Evolutionary conservation across 2,113 vertebrate genomes (phyloP).

Genomic region (Chlorocebus sabaeus): DNA sequence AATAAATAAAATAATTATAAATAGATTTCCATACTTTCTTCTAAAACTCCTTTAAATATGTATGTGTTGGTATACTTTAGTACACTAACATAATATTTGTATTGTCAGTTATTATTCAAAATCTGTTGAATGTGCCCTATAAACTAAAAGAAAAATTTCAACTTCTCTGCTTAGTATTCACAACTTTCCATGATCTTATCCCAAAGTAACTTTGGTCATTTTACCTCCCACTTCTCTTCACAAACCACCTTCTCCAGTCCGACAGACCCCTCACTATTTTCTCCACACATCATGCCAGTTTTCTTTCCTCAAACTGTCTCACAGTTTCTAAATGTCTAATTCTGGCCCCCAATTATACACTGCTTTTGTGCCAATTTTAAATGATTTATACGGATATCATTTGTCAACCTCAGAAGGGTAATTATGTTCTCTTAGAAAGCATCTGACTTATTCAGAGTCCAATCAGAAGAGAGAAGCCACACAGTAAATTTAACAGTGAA

Average conservation of each 20-base stretch:
- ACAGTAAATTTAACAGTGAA: neutral
- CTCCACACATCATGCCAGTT: neutral
- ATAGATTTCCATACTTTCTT: neutral
- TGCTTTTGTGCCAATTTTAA: neutral
- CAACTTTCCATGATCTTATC: neutral
- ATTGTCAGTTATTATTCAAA: neutral
- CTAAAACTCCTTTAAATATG: neutral
- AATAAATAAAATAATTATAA: slow-evolving; percentile 18
- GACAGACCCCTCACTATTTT: neutral
- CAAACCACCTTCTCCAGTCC: neutral
- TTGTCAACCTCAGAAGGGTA: neutral
- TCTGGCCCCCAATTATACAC: neutral
- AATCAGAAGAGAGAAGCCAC: neutral
- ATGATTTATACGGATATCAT: neutral
- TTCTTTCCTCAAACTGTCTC: neutral
- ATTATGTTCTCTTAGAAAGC: neutral
- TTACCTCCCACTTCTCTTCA: neutral
- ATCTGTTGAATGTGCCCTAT: neutral
- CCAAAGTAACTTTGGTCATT: neutral
- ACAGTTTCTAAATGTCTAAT: neutral
- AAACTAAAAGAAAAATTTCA: neutral
- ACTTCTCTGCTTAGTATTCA: neutral
- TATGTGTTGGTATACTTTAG: neutral
- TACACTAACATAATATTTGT: neutral
- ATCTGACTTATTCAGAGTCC: neutral